Conservation (phyloP, 2,797 vertebrate genomes). For the Allochrocebus solatus region DNA sequence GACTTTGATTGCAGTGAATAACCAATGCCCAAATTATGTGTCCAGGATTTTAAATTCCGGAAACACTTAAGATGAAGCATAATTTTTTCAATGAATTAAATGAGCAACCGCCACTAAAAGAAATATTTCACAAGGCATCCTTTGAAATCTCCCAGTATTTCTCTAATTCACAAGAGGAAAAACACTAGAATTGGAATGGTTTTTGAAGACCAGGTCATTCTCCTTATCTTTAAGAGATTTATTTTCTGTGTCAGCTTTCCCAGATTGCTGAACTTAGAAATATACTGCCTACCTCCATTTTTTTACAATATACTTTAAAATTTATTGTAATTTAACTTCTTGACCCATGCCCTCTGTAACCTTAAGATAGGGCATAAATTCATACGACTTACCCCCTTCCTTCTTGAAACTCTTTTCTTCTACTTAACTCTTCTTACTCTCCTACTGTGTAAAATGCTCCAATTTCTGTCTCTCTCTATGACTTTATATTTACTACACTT, state of each 20-base stretch:
- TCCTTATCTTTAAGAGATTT: slow-evolving; percentile 3
- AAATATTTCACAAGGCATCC: not conserved
- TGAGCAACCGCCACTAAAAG: not conserved
- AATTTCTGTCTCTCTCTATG: not conserved
- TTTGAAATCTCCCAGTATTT: slow-evolving; percentile 16
- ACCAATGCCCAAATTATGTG: not conserved
- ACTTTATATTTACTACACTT: not conserved
- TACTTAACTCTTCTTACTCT: not conserved
- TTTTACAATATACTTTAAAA: not conserved
- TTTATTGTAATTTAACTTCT: slow-evolving; percentile 29
- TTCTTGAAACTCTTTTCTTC: not conserved
- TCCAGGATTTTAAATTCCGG: slow-evolving; percentile 24
- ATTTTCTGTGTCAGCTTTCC: not conserved
- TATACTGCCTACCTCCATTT: not conserved
- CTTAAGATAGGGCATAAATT: not conserved
- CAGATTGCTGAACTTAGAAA: not conserved
- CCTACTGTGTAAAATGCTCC: not conserved
- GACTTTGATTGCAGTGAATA: not conserved
- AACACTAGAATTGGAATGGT: not conserved
- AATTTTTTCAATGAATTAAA: slow-evolving; percentile 43
- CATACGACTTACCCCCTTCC: not conserved
- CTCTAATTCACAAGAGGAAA: not conserved
- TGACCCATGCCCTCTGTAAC: not conserved
- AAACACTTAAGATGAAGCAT: not conserved
- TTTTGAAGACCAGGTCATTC: not conserved